These are phyloP conservation scores for Dicrurus megarhynchus DNA, from an alignment of 2,113 vertebrate species.

Conservation along the genomic window DNA sequence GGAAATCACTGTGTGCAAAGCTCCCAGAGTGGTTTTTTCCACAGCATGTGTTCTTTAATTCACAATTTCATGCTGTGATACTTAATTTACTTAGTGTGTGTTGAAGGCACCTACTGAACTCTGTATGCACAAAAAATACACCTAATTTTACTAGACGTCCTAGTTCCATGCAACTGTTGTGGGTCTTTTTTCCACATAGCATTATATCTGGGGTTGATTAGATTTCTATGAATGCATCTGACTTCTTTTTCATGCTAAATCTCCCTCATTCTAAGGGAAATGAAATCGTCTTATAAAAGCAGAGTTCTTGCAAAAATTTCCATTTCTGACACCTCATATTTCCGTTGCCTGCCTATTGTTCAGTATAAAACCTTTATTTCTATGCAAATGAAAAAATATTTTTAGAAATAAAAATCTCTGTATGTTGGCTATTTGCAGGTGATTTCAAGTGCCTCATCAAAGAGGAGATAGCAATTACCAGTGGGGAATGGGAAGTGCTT, in stretches of 20 bases:
- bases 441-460: constrained; percentile 82
- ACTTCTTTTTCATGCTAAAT: not conserved
- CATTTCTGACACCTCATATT: not conserved
- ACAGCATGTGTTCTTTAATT: not conserved
- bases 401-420: not conserved
- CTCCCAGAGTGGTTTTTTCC: not conserved
- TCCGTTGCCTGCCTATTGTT: not conserved
- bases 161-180: not conserved
- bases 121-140: not conserved
- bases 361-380: not conserved
- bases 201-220: not conserved
- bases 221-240: not conserved
- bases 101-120: not conserved
- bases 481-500: constrained; percentile 84
- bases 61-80: not conserved
- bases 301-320: not conserved
- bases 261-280: not conserved
- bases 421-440: constrained; percentile 52
- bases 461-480: constrained; percentile 78
- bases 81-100: not conserved
- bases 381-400: not conserved
- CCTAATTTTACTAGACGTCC: not conserved
- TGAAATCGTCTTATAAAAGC: not conserved
- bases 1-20: not conserved
- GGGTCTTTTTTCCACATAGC: not conserved